Evolutionary conservation across 2,888 invertebrate species (phyloP).

Genomic region (Heteromurus nitidus): DNA sequence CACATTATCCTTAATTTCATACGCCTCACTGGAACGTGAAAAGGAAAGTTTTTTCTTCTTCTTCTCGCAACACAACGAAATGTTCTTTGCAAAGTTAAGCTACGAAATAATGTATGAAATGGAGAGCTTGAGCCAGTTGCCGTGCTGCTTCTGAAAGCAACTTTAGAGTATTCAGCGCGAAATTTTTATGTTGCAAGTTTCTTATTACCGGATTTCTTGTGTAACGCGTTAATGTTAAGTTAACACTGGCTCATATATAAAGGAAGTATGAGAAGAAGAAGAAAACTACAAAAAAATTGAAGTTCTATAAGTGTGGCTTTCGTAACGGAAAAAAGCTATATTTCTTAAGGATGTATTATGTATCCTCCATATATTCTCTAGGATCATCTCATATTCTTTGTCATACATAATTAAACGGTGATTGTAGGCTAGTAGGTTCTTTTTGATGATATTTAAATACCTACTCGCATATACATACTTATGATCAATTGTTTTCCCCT

Average conservation of each 20-base stretch:
- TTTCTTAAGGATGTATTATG: too few relatives aligned
- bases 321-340: too few relatives aligned
- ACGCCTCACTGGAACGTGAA: slow-evolving; percentile 35
- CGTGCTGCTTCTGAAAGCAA: too few relatives aligned
- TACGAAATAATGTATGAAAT: too few relatives aligned
- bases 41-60: slow-evolving; percentile 12
- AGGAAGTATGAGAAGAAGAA: neutral
- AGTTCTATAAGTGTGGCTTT: neutral
- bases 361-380: too few relatives aligned
- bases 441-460: neutral
- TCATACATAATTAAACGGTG: slow-evolving; percentile 9
- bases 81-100: neutral
- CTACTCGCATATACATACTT: neutral
- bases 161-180: neutral
- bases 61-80: neutral
- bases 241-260: too few relatives aligned
- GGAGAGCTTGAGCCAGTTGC: too few relatives aligned
- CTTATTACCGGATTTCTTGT: too few relatives aligned
- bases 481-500: neutral
- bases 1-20: slow-evolving; percentile 37
- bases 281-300: neutral
- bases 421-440: slow-evolving; percentile 8
- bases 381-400: neutral
- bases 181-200: too few relatives aligned
- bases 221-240: too few relatives aligned